A percentile compares a stretch with the other conserved stretches of the same genome.
Evolutionary conservation across 2,797 vertebrate species (phyloP).

Genomic region (Paguma larvata): DNA sequence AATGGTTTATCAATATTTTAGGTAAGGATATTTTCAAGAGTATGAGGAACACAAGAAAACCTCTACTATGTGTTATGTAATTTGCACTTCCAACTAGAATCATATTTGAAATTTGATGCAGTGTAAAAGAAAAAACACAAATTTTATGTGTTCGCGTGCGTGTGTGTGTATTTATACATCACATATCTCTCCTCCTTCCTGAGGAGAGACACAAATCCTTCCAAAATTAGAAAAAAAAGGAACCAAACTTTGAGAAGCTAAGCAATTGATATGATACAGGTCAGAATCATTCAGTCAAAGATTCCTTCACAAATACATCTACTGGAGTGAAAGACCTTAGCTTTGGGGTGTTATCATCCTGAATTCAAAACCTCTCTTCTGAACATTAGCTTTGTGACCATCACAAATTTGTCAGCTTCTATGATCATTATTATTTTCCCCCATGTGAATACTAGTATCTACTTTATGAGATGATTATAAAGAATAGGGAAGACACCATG

Average conservation of each 20-base stretch:
- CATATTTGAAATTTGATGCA: conserved; percentile 30
- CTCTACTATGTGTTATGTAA: background rate
- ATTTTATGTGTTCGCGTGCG: background rate
- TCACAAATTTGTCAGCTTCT: background rate
- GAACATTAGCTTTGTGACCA: background rate
- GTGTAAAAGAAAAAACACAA: conserved; percentile 48
- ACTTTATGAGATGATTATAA: background rate
- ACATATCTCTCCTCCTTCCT: background rate
- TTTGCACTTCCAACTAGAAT: conserved; percentile 65
- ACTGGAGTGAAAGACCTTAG: background rate
- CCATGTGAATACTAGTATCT: background rate
- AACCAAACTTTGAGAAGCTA: background rate
- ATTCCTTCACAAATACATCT: background rate
- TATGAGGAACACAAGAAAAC: background rate
- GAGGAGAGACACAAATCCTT: background rate
- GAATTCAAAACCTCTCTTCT: background rate
- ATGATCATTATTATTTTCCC: background rate
- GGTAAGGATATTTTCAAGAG: conserved; percentile 51
- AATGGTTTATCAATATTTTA: conserved; percentile 55
- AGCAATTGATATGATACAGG: background rate
- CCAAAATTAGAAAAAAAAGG: conserved; percentile 24
- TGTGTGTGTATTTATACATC: background rate
- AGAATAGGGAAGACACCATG: background rate
- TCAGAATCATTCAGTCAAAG: background rate
- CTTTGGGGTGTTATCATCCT: background rate